A percentile compares a stretch with the other conserved stretches of the same genome.
Evolutionary conservation across 2,888 invertebrate genomes (phyloP).

Genomic region (Anticlea derivata): DNA sequence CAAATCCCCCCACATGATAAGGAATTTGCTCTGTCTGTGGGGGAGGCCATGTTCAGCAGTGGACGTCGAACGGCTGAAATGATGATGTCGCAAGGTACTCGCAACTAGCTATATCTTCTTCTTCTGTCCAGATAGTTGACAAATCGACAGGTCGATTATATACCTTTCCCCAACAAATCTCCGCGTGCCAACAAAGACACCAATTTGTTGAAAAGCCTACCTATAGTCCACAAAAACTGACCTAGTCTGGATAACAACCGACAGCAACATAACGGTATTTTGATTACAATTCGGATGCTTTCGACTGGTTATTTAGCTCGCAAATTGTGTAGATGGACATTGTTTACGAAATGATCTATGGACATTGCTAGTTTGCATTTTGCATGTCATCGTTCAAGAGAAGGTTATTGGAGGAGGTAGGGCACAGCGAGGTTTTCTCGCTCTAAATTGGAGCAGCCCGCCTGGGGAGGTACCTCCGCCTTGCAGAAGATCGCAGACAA

Average conservation of each 20-base stretch:
- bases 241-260: constrained; percentile 76
- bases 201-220: constrained; percentile 28
- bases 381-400: background rate
- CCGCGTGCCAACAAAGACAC: constrained; percentile 28
- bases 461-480: too few relatives aligned
- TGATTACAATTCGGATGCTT: constrained; percentile 74
- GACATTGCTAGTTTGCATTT: background rate
- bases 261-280: constrained; percentile 79
- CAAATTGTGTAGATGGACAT: constrained; percentile 37
- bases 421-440: too few relatives aligned
- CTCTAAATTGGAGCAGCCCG: too few relatives aligned
- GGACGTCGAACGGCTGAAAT: too few relatives aligned
- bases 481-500: too few relatives aligned
- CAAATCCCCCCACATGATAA: too few relatives aligned
- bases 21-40: too few relatives aligned
- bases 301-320: constrained; percentile 62
- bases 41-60: too few relatives aligned
- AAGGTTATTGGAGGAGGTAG: too few relatives aligned
- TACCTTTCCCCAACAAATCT: constrained; percentile 14
- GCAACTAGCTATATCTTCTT: too few relatives aligned
- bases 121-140: background rate
- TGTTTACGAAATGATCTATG: constrained; percentile 4
- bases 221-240: constrained; percentile 76
- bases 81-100: too few relatives aligned
- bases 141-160: constrained; percentile 4